Conservation (phyloP, 2,797 vertebrate genomes). For the Myotis findleyi region DNA sequence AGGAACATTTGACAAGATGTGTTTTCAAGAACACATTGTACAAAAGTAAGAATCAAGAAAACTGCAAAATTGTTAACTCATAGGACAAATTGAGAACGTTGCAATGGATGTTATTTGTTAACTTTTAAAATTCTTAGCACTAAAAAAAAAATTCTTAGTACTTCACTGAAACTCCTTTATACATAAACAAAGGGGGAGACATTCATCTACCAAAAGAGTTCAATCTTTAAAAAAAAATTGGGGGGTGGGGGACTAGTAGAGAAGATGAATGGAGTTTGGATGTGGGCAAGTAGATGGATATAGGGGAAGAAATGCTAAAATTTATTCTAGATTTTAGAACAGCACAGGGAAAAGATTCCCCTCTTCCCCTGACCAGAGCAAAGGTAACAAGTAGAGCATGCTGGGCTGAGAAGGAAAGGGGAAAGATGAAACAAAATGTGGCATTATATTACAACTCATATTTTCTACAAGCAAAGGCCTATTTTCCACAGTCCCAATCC, state of each 20-base stretch:
- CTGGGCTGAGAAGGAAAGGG: neutral
- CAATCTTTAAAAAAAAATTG: neutral
- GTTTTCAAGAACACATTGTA: constrained; percentile 53
- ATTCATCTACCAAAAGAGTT: neutral
- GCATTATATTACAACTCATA: neutral
- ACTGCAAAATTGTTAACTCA: constrained; percentile 3
- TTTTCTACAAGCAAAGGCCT: constrained; percentile 5
- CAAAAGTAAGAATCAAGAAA: constrained; percentile 35
- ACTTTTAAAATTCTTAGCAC: neutral
- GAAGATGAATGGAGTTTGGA: neutral
- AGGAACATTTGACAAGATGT: constrained; percentile 57
- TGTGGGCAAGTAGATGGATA: neutral
- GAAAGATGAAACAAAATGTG: neutral
- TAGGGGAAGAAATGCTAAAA: neutral
- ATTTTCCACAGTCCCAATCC: neutral
- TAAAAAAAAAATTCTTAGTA: neutral
- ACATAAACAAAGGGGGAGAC: neutral
- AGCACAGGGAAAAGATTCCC: neutral
- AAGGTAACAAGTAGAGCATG: neutral
- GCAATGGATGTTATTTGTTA: constrained; percentile 39
- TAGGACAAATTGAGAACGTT: constrained; percentile 23
- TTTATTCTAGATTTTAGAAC: neutral
- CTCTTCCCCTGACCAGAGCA: neutral
- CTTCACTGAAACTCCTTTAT: constrained; percentile 3
- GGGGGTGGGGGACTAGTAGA: neutral